Percentiles rank a stretch among this genome's conserved stretches.
Evolutionary conservation across 2,797 vertebrate species (phyloP).

Genomic region (Australoheros facetus): DNA sequence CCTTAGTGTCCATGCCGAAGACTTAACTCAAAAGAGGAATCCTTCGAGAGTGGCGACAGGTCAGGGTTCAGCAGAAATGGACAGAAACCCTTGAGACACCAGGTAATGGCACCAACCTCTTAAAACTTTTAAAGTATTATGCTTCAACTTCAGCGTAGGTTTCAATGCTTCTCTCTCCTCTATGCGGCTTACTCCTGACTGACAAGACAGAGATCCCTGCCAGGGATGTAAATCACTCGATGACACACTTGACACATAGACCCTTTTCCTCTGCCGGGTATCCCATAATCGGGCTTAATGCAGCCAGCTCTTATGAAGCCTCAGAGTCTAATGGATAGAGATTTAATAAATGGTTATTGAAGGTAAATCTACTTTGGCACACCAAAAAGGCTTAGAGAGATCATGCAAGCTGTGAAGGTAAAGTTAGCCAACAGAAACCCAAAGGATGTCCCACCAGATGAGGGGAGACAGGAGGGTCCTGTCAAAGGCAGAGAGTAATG

Average conservation of each 20-base stretch:
- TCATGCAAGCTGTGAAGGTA: constrained; percentile 69
- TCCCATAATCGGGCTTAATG: constrained; percentile 97
- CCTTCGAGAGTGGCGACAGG: constrained; percentile 30
- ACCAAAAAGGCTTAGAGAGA: constrained; percentile 79
- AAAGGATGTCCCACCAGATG: constrained; percentile 49
- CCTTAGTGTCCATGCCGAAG: constrained; percentile 79
- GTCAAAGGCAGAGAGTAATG: constrained; percentile 20
- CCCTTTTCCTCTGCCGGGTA: constrained; percentile 81
- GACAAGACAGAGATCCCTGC: constrained; percentile 75
- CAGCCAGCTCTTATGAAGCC: constrained; percentile 84
- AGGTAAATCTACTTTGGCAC: constrained; percentile 95
- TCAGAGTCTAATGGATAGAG: constrained; percentile 91
- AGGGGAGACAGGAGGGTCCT: constrained; percentile 43
- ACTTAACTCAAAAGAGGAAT: constrained; percentile 30
- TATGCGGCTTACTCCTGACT: constrained; percentile 63
- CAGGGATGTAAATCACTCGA: constrained; percentile 82
- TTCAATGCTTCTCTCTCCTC: constrained; percentile 46
- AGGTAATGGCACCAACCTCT: constrained; percentile 24
- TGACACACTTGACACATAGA: constrained; percentile 82
- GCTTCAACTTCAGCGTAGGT: constrained; percentile 39
- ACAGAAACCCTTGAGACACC: constrained; percentile 8
- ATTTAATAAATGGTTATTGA: constrained; percentile 99
- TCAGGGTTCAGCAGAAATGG: constrained; percentile 30
- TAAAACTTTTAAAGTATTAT: constrained; percentile 12
- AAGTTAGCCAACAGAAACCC: constrained; percentile 66